Evolutionary conservation across 2,113 vertebrate genomes (phyloP).

Genomic region (Periophthalmus modestus): DNA sequence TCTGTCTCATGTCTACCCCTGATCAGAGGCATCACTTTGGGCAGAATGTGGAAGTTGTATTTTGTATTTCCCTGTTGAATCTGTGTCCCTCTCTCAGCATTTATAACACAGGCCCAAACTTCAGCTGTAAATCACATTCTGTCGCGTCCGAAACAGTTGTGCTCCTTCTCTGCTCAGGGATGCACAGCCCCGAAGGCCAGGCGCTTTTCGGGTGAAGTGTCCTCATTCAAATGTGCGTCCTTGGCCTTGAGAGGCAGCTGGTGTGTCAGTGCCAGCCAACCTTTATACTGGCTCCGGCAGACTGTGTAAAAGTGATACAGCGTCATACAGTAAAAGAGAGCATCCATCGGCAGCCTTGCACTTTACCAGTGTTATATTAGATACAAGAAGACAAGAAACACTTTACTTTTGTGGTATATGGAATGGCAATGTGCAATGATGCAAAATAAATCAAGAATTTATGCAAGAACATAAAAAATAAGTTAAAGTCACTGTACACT

Average conservation of each 20-base stretch:
- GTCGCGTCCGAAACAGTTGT: background rate
- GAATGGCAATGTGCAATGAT: too few relatives aligned
- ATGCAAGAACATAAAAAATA: too few relatives aligned
- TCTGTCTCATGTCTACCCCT: background rate
- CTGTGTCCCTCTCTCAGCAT: background rate
- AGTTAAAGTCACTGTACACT: too few relatives aligned
- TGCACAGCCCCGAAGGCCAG: constrained; percentile 26
- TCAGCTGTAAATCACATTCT: constrained; percentile 17
- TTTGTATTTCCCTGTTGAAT: constrained; percentile 1
- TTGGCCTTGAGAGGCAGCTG: constrained; percentile 43
- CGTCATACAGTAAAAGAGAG: background rate
- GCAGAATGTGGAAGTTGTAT: background rate
- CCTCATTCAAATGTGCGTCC: constrained; percentile 50
- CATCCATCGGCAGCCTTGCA: background rate
- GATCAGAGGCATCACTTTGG: background rate
- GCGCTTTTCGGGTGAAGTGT: constrained; percentile 39
- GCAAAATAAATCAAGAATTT: too few relatives aligned
- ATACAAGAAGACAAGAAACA: too few relatives aligned
- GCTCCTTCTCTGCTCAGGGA: constrained; percentile 15
- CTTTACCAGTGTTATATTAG: background rate
- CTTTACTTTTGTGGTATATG: too few relatives aligned
- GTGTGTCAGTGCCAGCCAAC: constrained; percentile 31
- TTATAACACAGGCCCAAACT: constrained; percentile 8
- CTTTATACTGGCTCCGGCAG: constrained; percentile 48
- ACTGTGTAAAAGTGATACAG: constrained; percentile 21